Percentiles rank a stretch among this genome's conserved stretches.
Conservation (phyloP, 2,797 vertebrate species). For the Rhinatrema bivittatum region DNA sequence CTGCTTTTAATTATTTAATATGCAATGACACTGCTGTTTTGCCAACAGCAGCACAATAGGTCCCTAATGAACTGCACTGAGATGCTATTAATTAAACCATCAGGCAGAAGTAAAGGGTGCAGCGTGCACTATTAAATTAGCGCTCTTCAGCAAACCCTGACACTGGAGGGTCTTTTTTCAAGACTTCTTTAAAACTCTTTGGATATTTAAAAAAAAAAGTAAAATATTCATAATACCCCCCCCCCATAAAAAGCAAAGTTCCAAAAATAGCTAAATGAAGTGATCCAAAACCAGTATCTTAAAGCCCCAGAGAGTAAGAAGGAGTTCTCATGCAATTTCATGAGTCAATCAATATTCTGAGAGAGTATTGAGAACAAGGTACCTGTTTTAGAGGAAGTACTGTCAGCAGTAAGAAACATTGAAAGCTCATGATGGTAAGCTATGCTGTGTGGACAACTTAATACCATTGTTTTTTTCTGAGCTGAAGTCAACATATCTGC, state of each 20-base stretch:
- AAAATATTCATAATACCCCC: background rate
- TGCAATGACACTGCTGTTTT: constrained; percentile 56
- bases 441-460: no score
- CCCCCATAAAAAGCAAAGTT: background rate
- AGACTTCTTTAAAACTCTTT: background rate
- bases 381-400: no score
- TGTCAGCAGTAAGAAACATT: no score
- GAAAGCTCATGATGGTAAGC: no score
- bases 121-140: constrained; percentile 44
- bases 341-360: no score
- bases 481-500: no score
- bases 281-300: no score
- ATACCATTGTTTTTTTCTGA: no score
- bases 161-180: background rate
- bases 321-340: no score
- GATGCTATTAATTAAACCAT: constrained; percentile 58
- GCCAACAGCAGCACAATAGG: constrained; percentile 64
- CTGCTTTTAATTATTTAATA: constrained; percentile 64
- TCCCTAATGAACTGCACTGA: constrained; percentile 59
- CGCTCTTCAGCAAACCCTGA: constrained; percentile 34
- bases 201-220: background rate
- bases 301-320: no score
- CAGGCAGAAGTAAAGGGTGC: constrained; percentile 45
- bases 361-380: no score
- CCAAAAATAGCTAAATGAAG: no score